phyloP scores from a whole-genome alignment of 2,113 vertebrate species.

The Felis catus region DNA sequence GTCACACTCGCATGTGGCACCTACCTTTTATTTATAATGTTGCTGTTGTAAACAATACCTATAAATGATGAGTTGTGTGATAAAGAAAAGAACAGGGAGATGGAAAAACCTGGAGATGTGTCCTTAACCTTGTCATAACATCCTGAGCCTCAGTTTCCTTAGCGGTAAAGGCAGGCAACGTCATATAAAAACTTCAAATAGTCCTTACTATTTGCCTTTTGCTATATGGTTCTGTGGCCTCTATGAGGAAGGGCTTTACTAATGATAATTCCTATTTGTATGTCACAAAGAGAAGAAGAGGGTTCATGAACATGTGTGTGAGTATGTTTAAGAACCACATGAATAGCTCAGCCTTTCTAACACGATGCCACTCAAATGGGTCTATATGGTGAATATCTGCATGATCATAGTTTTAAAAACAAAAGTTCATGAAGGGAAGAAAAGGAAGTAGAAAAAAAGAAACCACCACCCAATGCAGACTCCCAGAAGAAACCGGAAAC shows the following conservation, averaged over 20 bases:
- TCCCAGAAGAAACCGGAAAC: conserved; percentile 69
- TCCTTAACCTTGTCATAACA: background rate
- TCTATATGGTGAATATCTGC: background rate
- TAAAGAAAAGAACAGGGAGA: background rate
- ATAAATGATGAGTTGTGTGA: background rate
- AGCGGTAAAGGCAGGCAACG: background rate
- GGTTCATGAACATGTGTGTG: background rate
- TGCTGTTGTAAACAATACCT: background rate
- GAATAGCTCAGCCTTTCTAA: background rate
- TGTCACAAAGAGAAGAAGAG: background rate
- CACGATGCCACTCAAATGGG: background rate
- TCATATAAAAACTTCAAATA: background rate
- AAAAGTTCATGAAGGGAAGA: background rate
- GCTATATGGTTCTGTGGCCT: background rate
- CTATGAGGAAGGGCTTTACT: background rate
- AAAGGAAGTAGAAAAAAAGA: conserved; percentile 21
- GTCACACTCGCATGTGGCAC: background rate
- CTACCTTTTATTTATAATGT: background rate
- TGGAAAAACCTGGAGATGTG: background rate
- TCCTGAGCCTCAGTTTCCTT: conserved; percentile 11
- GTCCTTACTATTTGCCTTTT: background rate
- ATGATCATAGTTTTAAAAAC: conserved; percentile 53
- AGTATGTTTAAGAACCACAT: background rate
- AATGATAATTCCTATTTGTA: background rate
- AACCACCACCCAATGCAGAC: background rate